phyloP scores from a whole-genome alignment of 2,113 vertebrate species.

The Rhineura floridana region DNA sequence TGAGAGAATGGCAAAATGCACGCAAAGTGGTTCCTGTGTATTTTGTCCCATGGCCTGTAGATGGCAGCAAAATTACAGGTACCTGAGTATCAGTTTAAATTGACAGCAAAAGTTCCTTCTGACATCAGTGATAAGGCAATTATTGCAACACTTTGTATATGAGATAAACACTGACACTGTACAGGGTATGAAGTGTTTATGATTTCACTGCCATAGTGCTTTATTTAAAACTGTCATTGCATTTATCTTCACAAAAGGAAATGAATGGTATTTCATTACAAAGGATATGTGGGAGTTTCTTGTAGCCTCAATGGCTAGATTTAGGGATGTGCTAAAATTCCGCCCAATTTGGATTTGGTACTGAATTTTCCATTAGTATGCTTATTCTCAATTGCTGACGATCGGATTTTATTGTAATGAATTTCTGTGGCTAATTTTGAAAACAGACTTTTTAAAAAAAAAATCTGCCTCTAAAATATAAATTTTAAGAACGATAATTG shows the following conservation, averaged over 20 bases:
- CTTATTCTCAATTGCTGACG: too few species aligned
- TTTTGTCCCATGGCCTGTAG: background rate
- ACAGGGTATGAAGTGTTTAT: background rate
- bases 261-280: background rate
- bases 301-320: background rate
- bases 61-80: slow-evolving; percentile 6
- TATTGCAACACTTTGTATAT: background rate
- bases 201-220: background rate
- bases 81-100: background rate
- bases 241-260: background rate
- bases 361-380: too few species aligned
- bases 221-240: background rate
- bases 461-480: too few species aligned
- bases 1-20: background rate
- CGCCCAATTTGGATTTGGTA: too few species aligned
- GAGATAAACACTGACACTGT: background rate
- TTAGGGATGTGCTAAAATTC: too few species aligned
- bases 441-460: too few species aligned
- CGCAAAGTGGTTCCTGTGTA: background rate
- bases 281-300: background rate
- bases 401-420: too few species aligned
- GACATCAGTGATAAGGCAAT: background rate
- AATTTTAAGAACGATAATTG: too few species aligned
- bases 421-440: too few species aligned
- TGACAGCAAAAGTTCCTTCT: background rate